These are phyloP conservation scores for Thecophora atra DNA, from an alignment of 2,888 invertebrate species.

Conservation along the genomic window DNA sequence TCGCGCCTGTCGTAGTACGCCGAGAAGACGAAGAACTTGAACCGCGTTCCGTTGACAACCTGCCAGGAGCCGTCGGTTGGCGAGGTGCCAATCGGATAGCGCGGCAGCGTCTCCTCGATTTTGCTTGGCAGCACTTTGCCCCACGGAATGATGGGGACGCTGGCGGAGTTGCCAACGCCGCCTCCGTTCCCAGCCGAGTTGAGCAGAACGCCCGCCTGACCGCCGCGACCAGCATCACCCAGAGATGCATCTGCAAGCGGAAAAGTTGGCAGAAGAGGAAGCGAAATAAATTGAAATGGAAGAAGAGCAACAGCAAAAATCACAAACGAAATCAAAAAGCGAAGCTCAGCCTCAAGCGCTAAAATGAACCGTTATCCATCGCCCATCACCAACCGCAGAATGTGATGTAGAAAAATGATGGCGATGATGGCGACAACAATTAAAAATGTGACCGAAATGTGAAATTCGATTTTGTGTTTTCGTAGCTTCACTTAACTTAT, in stretches of 20 bases:
- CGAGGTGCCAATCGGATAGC: conserved; percentile 73
- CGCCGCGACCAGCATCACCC: conserved; percentile 51
- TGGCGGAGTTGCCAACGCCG: conserved; percentile 46
- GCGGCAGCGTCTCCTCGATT: conserved; percentile 69
- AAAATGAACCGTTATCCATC: conserved; percentile 38
- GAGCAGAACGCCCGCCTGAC: conserved; percentile 54
- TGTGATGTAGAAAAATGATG: background rate
- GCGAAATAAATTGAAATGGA: conserved; percentile 13
- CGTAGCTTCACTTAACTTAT: background rate
- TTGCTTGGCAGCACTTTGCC: conserved; percentile 63
- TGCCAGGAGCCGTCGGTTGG: conserved; percentile 84
- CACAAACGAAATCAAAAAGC: background rate
- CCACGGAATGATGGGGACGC: conserved; percentile 63
- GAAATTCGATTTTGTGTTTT: conserved; percentile 30
- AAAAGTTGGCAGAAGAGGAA: conserved; percentile 20
- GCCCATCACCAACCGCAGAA: conserved; percentile 3
- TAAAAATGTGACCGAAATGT: conserved; percentile 44
- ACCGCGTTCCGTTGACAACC: conserved; percentile 69
- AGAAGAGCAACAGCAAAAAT: background rate
- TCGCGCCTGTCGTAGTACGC: conserved; percentile 85
- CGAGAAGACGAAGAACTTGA: conserved; percentile 91
- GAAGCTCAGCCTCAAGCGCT: background rate
- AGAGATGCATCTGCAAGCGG: conserved; percentile 53
- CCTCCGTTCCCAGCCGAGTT: conserved; percentile 45
- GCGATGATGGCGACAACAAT: conserved; percentile 32